A percentile compares a stretch with the other conserved stretches of the same genome.
Conservation (phyloP, 2,113 vertebrate genomes). For the Triplophysa siluroides region DNA sequence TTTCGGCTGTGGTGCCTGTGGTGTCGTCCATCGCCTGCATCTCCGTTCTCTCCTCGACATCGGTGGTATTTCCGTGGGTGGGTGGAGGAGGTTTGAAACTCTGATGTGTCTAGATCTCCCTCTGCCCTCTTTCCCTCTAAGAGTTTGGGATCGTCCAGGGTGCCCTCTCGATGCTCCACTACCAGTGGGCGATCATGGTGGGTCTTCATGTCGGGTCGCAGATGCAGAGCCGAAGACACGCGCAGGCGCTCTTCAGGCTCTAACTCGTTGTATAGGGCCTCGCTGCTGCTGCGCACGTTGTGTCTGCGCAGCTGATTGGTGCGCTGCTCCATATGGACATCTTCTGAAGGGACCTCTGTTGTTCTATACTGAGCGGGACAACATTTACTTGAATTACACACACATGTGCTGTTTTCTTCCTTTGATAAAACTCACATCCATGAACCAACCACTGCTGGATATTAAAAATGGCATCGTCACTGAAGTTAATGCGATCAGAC, state of each 20-base stretch:
- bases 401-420: background rate
- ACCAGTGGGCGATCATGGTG: slow-evolving; percentile 90
- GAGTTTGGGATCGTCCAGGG: slow-evolving; percentile 46
- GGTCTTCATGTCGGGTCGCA: slow-evolving; percentile 91
- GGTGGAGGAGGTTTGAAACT: slow-evolving; percentile 47
- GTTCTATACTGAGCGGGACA: slow-evolving; percentile 79
- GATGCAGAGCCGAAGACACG: slow-evolving; percentile 81
- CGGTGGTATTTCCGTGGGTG: slow-evolving; percentile 81
- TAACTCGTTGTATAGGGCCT: slow-evolving; percentile 91
- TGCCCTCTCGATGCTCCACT: slow-evolving; percentile 64
- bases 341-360: slow-evolving; percentile 84
- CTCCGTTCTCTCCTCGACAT: slow-evolving; percentile 77
- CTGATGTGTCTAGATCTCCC: slow-evolving; percentile 25
- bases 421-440: slow-evolving; percentile 51
- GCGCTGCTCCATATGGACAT: slow-evolving; percentile 96
- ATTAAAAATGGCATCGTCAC: background rate
- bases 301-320: slow-evolving; percentile 91
- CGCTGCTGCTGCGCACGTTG: slow-evolving; percentile 88
- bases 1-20: slow-evolving; percentile 80
- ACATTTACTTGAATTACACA: slow-evolving; percentile 49
- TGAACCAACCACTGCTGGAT: slow-evolving; percentile 45
- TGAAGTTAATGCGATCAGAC: too few relatives aligned
- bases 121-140: slow-evolving; percentile 37
- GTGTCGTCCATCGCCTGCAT: slow-evolving; percentile 54
- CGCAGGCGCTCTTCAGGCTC: slow-evolving; percentile 86